Conservation (phyloP, 2,888 invertebrate species). For the Sisyra terminalis region DNA sequence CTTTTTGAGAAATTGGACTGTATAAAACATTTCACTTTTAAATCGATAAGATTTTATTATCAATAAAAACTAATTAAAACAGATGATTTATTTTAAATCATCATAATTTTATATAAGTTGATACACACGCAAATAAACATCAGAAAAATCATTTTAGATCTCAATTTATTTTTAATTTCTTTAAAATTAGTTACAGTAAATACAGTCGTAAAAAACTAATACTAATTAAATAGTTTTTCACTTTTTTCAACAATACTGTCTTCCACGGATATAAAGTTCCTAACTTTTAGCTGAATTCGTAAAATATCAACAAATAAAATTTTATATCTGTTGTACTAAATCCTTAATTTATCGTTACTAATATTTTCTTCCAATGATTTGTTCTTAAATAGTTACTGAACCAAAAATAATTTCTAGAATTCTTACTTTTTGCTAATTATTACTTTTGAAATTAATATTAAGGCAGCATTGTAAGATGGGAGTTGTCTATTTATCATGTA, state of each 20-base stretch:
- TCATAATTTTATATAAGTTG: too few relatives aligned
- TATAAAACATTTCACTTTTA: too few relatives aligned
- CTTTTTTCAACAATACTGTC: constrained; percentile 6
- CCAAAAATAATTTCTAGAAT: background rate
- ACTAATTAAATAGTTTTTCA: background rate
- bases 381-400: background rate
- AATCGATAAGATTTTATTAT: too few relatives aligned
- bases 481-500: background rate
- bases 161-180: constrained; percentile 1
- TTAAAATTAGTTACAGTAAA: background rate
- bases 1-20: too few relatives aligned
- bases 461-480: background rate
- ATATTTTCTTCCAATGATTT: background rate
- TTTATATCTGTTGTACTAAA: background rate
- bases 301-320: constrained; percentile 3
- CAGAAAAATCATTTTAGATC: too few relatives aligned
- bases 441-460: background rate
- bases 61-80: too few relatives aligned
- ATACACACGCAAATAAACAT: too few relatives aligned
- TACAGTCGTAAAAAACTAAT: background rate
- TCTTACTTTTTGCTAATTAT: too few relatives aligned
- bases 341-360: background rate
- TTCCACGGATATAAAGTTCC: constrained; percentile 9
- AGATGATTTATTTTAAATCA: too few relatives aligned
- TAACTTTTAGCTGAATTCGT: constrained; percentile 1